These are phyloP conservation scores for Myanophis thanlyinensis DNA, from an alignment of 2,113 vertebrate genomes.

Conservation along the genomic window DNA sequence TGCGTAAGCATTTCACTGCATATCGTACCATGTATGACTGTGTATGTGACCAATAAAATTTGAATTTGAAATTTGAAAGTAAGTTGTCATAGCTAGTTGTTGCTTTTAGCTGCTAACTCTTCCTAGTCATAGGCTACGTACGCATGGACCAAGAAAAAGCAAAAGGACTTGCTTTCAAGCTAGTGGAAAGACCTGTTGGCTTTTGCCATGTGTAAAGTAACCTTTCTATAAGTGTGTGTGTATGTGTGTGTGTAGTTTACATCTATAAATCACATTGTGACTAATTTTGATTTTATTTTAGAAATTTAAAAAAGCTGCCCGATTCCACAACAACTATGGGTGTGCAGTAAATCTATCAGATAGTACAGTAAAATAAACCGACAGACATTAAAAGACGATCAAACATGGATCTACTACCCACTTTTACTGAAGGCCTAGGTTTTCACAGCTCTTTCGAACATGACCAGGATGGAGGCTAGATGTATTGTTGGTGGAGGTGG, in stretches of 20 bases:
- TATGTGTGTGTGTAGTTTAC: neutral
- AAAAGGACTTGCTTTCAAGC: neutral
- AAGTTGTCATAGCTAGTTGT: neutral
- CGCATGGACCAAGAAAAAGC: neutral
- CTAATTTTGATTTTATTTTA: neutral
- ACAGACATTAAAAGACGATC: neutral
- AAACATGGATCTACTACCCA: neutral
- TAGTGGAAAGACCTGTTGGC: neutral
- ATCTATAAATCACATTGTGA: neutral
- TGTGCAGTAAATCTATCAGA: neutral
- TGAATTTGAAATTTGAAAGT: too few species aligned
- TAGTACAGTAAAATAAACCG: neutral
- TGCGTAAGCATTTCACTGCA: too few species aligned
- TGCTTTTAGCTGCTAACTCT: neutral
- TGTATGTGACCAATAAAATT: too few species aligned
- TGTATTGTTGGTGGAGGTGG: neutral
- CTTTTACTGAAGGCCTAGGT: neutral
- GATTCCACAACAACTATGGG: neutral
- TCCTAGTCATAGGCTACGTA: neutral
- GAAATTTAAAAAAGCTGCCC: neutral
- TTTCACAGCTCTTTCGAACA: neutral
- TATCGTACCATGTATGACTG: too few species aligned
- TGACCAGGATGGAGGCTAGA: neutral
- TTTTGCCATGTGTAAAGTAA: neutral
- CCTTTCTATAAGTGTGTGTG: neutral